Evolutionary conservation across 2,113 vertebrate genomes (phyloP), one percentile per base, ranked within the genome.

Genomic region (Cephalopterus ornatus): DNA sequence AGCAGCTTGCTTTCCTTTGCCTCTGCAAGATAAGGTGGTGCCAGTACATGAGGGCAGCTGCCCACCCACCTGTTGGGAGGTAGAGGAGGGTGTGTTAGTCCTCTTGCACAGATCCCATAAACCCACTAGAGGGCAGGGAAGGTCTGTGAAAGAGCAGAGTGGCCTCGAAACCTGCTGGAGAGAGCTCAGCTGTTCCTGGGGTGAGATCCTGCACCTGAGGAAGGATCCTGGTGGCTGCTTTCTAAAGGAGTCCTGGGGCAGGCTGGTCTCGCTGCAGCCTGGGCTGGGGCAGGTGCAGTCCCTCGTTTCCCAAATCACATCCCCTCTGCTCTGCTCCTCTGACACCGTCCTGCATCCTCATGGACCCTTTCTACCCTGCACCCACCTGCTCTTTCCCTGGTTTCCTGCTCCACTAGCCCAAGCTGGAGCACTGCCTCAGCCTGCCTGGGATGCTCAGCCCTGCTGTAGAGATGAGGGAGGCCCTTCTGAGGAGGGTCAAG

Each of bases 401-500:
- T n/a, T 70, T 70, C 26, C 41, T 52, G 59, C 11, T 41, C 35
- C 21, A 6, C 17, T 37, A 37, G 32, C 26, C 37, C 7, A 8
- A 15, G 19, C 28, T 70, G 50, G 42, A 87, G 33, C 65, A 19
- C 8, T 1, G 0, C 35, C 16, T 52, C 50, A n/a, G 11, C 8
- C 33, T 77, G 39, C 27, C 30, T 1, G 0, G 49, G 28, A 6
- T 70, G 55, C 27, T 33, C 67, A 35, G 41, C 16, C 22, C n/a
- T 74, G 35, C 27, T 1, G 0, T 3, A 13, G 37, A 32, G 65
- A 33, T 62, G 3, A 1, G 2, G 20, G 14, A 53, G n/a, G 8
- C 15, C 27, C 12, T 28, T 74, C 27, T 0, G 0, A 33, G 2
- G 1, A 46, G 68, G 44, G 10, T 35, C 3, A 1, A 20, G 52